A percentile compares a stretch with the other conserved stretches of the same genome.
These are phyloP conservation scores for Pelmatolapia mariae DNA, from an alignment of 2,113 vertebrate genomes.

Conservation along the genomic window DNA sequence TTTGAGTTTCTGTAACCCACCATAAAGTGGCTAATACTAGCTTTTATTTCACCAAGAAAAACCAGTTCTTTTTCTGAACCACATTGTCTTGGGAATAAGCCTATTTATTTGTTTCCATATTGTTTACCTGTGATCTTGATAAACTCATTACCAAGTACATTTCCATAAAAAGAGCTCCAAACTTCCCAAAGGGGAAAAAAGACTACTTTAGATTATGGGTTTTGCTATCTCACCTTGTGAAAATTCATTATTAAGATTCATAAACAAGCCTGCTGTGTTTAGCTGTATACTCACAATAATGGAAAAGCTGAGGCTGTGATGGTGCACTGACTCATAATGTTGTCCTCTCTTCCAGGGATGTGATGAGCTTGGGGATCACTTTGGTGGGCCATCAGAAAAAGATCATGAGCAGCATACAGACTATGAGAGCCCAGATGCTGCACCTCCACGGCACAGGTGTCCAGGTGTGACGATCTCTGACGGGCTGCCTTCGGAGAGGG, in stretches of 20 bases:
- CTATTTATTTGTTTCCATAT: neutral
- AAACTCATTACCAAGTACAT: neutral
- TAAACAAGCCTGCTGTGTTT: neutral
- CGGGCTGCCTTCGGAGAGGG: constrained; percentile 62
- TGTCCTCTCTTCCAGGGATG: constrained; percentile 84
- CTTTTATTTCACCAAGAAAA: neutral
- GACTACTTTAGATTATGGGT: neutral
- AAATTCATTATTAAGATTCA: constrained; percentile 16
- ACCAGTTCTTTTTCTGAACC: neutral
- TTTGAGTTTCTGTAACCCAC: neutral
- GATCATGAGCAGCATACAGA: constrained; percentile 99
- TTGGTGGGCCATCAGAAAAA: constrained; percentile 99
- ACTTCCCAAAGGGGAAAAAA: neutral
- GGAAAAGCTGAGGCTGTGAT: constrained; percentile 18
- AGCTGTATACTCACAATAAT: constrained; percentile 17
- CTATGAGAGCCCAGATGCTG: constrained; percentile 98
- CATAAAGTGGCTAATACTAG: neutral
- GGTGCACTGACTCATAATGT: constrained; percentile 36
- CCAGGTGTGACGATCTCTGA: constrained; percentile 86
- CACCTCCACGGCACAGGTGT: constrained; percentile 96
- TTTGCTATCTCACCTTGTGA: neutral
- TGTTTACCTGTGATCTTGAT: neutral
- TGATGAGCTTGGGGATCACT: constrained; percentile 98
- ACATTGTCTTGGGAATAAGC: neutral
- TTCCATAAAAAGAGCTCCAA: neutral